A percentile compares a stretch with the other conserved stretches of the same genome.
Evolutionary conservation across 2,113 vertebrate species (phyloP).

Genomic region (Brachyhypopomus occidentalis): DNA sequence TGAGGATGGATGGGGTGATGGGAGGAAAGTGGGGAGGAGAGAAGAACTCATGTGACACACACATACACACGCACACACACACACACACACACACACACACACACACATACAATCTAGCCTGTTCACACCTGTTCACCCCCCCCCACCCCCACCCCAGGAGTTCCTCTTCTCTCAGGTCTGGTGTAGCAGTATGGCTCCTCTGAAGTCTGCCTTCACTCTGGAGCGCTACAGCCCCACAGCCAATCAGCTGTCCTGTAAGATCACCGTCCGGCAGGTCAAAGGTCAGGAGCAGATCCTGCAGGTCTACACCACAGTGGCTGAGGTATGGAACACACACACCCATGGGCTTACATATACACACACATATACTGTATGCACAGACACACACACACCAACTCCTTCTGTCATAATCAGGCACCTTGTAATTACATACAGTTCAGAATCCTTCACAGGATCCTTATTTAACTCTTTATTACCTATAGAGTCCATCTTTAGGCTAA

Average conservation of each 20-base stretch:
- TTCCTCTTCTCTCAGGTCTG: slow-evolving; percentile 94
- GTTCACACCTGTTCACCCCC: neutral
- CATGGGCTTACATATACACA: neutral
- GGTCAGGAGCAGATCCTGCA: slow-evolving; percentile 95
- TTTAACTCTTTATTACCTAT: no score
- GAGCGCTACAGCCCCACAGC: slow-evolving; percentile 90
- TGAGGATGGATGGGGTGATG: neutral
- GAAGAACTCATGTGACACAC: no score
- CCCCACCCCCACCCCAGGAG: no score
- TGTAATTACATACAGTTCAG: no score
- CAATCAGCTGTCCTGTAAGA: slow-evolving; percentile 91
- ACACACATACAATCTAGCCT: no score
- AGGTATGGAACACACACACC: slow-evolving; percentile 73
- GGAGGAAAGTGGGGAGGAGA: no score
- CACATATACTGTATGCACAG: no score
- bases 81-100: no score
- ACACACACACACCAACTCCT: neutral
- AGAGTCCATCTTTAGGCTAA: no score
- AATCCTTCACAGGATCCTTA: no score
- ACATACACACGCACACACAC: no score
- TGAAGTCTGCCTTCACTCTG: slow-evolving; percentile 95
- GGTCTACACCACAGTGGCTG: slow-evolving; percentile 88
- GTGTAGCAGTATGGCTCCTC: slow-evolving; percentile 87
- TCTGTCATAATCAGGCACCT: neutral
- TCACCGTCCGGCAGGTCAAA: slow-evolving; percentile 93